phyloP scores from a whole-genome alignment of 2,113 vertebrate genomes.

The Xenus cinereus region DNA sequence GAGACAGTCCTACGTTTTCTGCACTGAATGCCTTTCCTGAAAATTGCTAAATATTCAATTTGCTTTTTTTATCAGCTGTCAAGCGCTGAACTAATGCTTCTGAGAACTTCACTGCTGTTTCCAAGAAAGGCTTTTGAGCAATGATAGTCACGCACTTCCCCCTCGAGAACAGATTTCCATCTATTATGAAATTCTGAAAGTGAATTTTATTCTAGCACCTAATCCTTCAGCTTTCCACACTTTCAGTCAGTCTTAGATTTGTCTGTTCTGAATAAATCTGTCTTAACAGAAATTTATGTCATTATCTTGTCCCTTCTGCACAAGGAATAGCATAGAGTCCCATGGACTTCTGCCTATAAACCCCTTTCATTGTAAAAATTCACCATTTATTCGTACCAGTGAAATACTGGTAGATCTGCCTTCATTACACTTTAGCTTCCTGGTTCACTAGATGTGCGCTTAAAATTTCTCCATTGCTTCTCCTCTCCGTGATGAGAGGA shows the following conservation, averaged over 20 bases:
- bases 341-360: neutral
- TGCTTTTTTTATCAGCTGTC: constrained; percentile 27
- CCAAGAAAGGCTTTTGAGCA: neutral
- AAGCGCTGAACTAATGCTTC: neutral
- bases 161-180: neutral
- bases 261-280: neutral
- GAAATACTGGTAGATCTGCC: neutral
- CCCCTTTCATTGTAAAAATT: neutral
- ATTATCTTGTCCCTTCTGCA: neutral
- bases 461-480: neutral
- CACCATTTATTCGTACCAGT: neutral
- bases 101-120: constrained; percentile 18
- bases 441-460: neutral
- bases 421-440: neutral
- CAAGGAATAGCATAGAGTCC: neutral
- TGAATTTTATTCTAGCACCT: neutral
- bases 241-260: neutral
- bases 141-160: neutral
- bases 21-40: neutral
- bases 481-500: neutral
- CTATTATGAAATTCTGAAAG: neutral
- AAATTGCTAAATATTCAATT: constrained; percentile 5
- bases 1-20: neutral
- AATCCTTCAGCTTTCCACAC: neutral
- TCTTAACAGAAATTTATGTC: neutral